Percentiles rank a stretch among this genome's conserved stretches.
Evolutionary conservation across 2,888 invertebrate genomes (phyloP).

Genomic region (Rhingia rostrata): DNA sequence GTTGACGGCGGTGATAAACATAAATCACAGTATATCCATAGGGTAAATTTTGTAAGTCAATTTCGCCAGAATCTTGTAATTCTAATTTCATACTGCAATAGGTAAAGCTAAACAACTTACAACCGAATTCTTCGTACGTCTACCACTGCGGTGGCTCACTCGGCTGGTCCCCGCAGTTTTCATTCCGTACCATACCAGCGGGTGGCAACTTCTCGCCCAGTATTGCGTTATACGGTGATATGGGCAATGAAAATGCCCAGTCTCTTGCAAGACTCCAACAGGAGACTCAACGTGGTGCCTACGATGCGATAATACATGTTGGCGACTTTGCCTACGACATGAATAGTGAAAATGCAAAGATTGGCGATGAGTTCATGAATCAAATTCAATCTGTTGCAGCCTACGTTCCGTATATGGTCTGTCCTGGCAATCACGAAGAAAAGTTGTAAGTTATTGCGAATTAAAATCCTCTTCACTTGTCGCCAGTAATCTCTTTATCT

Average conservation of each 20-base stretch:
- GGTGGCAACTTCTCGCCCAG: constrained; percentile 89
- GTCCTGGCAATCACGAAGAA: constrained; percentile 95
- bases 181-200: constrained; percentile 87
- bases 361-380: constrained; percentile 97
- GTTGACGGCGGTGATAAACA: constrained; percentile 88
- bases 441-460: constrained; percentile 85
- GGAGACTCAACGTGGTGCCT: constrained; percentile 90
- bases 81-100: constrained; percentile 57
- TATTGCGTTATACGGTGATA: constrained; percentile 95
- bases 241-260: constrained; percentile 95
- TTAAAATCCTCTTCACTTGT: constrained; percentile 13
- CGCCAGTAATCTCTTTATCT: neutral
- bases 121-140: constrained; percentile 87
- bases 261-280: constrained; percentile 92
- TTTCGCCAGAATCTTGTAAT: neutral
- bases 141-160: constrained; percentile 91
- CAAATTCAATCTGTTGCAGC: constrained; percentile 96
- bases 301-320: constrained; percentile 95
- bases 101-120: constrained; percentile 85
- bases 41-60: constrained; percentile 83
- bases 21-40: constrained; percentile 90
- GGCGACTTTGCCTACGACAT: constrained; percentile 98
- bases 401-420: constrained; percentile 95
- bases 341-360: constrained; percentile 90
- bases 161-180: constrained; percentile 93